Evolutionary conservation across 2,888 invertebrate genomes (phyloP), one percentile per base, ranked within the genome.

Genomic region (Cistogaster globosa): DNA sequence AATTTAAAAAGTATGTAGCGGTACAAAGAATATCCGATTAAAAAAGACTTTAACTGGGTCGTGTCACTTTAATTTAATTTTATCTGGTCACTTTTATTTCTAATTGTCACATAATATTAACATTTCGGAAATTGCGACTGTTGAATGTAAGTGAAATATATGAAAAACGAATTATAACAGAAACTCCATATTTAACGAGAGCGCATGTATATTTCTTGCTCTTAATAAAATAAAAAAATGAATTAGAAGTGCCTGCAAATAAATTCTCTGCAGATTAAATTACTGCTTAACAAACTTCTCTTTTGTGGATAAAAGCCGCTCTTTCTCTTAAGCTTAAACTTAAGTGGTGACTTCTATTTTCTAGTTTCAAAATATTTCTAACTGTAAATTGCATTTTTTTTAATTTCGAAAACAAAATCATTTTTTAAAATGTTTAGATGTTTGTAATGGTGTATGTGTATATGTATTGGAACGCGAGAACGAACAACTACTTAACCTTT

Each of bases 401-500:
- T 20, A 1, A 14, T 9, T 45, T 20, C 55, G 36, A 53, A 53
- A 58, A 67, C 58, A 77, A 58, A 48, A 67, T 12, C 11, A 16
- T 36, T 18, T 53, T 8, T 4, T 55, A 16, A 26, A 26, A 26
- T 26, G 26, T 26, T 26, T 26, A 26, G 26, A 26, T 26, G 26
- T 26, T 26, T 20, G 51, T 14, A 9, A 18, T 3, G 22, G 38
- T 38, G 42, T 26, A n/a, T 18, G 7, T 22, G 45, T 45, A 6
- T n/a, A 20, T 22, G 38, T 32, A 16, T 18, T 32, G 32, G 0
- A 26, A n/a, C 45, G 45, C 63, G 45, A 63, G 36, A 62, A 45
- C 58, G 68, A 57, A 62, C 26, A 26, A 72, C 38, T 67, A 83
- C 78, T 85, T 85, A 85, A 85, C 85, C 85, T 85, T 83, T 85